A percentile compares a stretch with the other conserved stretches of the same genome.
Conservation (phyloP, 2,888 invertebrate genomes). For the Agrochola circellaris region DNA sequence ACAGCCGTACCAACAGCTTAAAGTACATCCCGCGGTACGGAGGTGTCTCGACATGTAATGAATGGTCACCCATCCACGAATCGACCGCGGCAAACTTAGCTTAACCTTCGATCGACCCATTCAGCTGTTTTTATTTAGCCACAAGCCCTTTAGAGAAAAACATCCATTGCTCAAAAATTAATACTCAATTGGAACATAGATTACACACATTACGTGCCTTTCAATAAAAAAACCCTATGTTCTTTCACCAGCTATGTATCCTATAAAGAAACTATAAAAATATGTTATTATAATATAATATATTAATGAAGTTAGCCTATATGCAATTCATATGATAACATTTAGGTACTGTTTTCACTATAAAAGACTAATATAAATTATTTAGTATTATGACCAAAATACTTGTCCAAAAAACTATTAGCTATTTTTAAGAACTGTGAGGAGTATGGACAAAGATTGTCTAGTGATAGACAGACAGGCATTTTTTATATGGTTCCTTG, state of each 20-base stretch:
- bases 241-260: conserved; percentile 41
- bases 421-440: conserved; percentile 24
- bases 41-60: too few species aligned
- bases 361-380: conserved; percentile 51
- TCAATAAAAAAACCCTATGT: not conserved
- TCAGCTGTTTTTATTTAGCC: too few species aligned
- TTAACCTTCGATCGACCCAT: too few species aligned
- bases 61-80: too few species aligned
- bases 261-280: conserved; percentile 36
- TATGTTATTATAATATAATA: conserved; percentile 56
- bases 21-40: too few species aligned
- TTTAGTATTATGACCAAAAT: conserved; percentile 57
- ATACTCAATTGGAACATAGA: not conserved
- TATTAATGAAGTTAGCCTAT: conserved; percentile 55
- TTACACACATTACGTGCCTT: too few species aligned
- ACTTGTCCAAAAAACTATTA: conserved; percentile 48
- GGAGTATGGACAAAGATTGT: conserved; percentile 12
- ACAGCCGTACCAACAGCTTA: too few species aligned
- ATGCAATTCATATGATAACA: conserved; percentile 49
- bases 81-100: too few species aligned
- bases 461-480: not conserved
- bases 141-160: not conserved
- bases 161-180: not conserved
- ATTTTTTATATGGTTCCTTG: not conserved
- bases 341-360: conserved; percentile 41